These are phyloP conservation scores for Zoanthus sansibaricus DNA, from an alignment of 92 coral and sea anemone genomes.

Conservation along the genomic window DNA sequence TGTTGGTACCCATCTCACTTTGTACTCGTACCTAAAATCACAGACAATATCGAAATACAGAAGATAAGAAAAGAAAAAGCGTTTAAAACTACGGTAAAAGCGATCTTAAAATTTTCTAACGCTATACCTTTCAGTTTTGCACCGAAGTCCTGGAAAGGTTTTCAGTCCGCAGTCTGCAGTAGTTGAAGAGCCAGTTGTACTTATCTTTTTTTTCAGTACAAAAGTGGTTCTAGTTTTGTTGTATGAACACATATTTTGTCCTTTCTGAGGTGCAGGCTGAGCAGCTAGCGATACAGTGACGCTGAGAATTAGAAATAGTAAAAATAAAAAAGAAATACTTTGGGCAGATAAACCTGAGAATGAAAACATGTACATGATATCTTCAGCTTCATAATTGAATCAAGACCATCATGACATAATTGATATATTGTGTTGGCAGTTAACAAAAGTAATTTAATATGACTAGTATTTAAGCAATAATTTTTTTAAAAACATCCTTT, in stretches of 20 bases:
- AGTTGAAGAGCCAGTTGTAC: constrained; percentile 43
- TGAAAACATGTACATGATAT: not conserved
- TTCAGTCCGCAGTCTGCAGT: constrained; percentile 75
- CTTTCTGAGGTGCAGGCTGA: constrained; percentile 70
- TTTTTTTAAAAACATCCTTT: too few relatives aligned
- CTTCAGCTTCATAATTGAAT: not conserved
- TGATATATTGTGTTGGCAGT: too few relatives aligned
- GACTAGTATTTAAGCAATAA: too few relatives aligned
- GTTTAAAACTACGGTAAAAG: not conserved
- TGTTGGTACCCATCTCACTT: constrained; percentile 75
- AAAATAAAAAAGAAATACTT: too few relatives aligned
- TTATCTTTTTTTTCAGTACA: constrained; percentile 71
- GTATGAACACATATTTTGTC: constrained; percentile 80
- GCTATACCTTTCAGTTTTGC: constrained; percentile 76
- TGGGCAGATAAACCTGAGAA: not conserved
- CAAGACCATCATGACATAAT: too few relatives aligned
- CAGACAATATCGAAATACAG: not conserved
- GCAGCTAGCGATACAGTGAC: constrained; percentile 13
- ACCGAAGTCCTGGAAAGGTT: constrained; percentile 53
- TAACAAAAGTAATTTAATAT: too few relatives aligned
- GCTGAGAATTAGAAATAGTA: not conserved
- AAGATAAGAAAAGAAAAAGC: not conserved
- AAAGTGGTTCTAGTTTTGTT: constrained; percentile 48
- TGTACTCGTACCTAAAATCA: constrained; percentile 67
- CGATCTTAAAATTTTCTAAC: not conserved